Evolutionary conservation across 2,113 vertebrate species (phyloP).

Genomic region (Catharus bicknelli): DNA sequence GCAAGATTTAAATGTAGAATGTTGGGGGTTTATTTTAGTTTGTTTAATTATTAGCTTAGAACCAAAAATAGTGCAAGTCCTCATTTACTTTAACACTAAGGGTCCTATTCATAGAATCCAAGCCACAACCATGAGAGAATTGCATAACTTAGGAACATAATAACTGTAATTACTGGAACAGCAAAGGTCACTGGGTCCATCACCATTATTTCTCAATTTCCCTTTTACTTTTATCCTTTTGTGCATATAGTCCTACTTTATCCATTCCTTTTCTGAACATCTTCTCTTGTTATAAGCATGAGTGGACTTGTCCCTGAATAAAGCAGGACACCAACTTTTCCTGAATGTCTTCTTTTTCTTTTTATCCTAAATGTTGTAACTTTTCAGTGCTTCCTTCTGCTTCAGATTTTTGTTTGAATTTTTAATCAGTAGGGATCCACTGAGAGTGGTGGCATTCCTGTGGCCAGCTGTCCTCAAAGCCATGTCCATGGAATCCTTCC

Average conservation of each 20-base stretch:
- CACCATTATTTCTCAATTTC: conserved; percentile 35
- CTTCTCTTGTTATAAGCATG: background rate
- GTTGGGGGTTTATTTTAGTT: background rate
- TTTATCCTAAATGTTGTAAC: background rate
- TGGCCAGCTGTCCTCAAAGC: background rate
- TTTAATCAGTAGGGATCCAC: background rate
- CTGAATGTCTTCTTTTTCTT: background rate
- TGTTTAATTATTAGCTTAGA: conserved; percentile 71
- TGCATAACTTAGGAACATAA: conserved; percentile 40
- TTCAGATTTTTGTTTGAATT: background rate
- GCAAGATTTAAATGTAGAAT: conserved; percentile 22
- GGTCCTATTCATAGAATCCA: conserved; percentile 35
- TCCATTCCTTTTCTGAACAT: background rate
- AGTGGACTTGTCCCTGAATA: background rate
- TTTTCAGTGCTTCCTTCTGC: background rate
- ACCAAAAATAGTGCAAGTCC: conserved; percentile 58
- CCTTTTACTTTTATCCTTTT: conserved; percentile 2
- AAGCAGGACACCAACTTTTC: background rate
- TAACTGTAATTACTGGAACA: conserved; percentile 13
- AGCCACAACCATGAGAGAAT: conserved; percentile 32
- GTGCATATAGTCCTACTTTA: background rate
- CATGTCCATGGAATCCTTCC: background rate
- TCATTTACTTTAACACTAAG: conserved; percentile 52
- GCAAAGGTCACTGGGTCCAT: conserved; percentile 26
- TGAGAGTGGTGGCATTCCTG: background rate